Evolutionary conservation across 2,797 vertebrate species (phyloP), one percentile per base, ranked within the genome.

Genomic region (Alauda arvensis): DNA sequence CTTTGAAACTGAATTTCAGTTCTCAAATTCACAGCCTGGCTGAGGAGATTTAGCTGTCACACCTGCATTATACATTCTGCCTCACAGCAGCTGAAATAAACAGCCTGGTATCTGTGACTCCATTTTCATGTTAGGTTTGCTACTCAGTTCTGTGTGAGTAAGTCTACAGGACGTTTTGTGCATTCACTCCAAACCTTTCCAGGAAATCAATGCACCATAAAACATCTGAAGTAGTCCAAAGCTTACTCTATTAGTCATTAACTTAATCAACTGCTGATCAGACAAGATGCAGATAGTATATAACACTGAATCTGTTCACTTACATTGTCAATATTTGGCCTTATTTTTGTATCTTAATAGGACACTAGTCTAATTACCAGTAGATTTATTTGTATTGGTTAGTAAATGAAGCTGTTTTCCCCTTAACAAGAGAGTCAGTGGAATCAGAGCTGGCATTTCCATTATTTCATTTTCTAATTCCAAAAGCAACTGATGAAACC

Each of bases 401-500:
- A 75, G 37, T 77, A 93, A 92, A 84, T 68, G 8, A 94, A 87
- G 57, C 71, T 69, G 49, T 77, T 88, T 65, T 71, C 33, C 18
- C 26, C 18, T 80, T 46, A 87, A 85, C 31, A 74, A 85, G 63
- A 72, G 24, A 87, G 24, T 33, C 42, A 71, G 65, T 66, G 42
- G 55, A 90, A 80, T 51, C 76, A 65, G 37, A 78, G 40, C 40
- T 85, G 67, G 31, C 52, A 83, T 92, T 94, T 89, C 60, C 88
- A 95, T 97, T 96, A 91, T 81, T 91, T 92, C n/a, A 95, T 96
- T 97, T 95, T 94, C 85, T 89, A 91, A 94, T 95, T 97, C 96
- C 93, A 95, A 93, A 96, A 87, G 24, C 82, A 91, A 48, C 93
- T 83, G 67, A 97, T 96, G 89, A 97, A 97, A 96, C 86, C 77